Base-by-base conservation (phyloP, 2,113 vertebrate species). In the Rhombomys opimus region DNA sequence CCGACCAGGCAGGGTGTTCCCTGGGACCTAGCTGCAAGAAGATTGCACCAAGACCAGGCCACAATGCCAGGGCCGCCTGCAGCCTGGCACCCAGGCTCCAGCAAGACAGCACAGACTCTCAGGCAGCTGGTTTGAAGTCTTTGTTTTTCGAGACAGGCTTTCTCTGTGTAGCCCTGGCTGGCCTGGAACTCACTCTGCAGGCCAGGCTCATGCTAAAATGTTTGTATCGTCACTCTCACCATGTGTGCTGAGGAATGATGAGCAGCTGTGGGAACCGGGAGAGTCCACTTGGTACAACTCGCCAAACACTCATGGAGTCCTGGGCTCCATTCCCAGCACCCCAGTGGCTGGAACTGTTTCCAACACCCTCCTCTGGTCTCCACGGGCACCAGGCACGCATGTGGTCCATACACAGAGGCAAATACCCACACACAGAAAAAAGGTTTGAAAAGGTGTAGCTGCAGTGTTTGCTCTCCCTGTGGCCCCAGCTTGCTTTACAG, bases 231-330 rank as follows among this genome's bases (percentile, higher is more conserved):
- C 76, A 70, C 15, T 9, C 3, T 7, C n/a, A 65, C 59, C 17
- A 13, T 17, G 23, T 30, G 20, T 30, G 7, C 27, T 5, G 25
- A 52, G 4, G 46, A 52, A 7, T 12, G 52, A 35, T 35, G 50
- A 80, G 52, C 77, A 22, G 32, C 18, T 11, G 32, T 20, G 20
- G 78, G 54, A n/a, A n/a, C 32, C 4, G 9, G 9, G 8, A n/a
- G 52, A 81, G 78, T 52, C 52, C 78, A n/a, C 32, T 20, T n/a
- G 52, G 52, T 7, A n/a, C 52, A 52, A 22, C 70, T 75, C 22
- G 35, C 20, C 5, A 13, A n/a, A 18, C 5, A 5, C 25, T 23
- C 52, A 7, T 0, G 52, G 15, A 22, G 10, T 10, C 18, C 52
- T 22, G 10, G 10, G 54, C 22, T 61, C 80, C 35, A 8, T 14